phyloP scores from a whole-genome alignment of 2,797 vertebrate genomes.

The Danio kyathit region DNA sequence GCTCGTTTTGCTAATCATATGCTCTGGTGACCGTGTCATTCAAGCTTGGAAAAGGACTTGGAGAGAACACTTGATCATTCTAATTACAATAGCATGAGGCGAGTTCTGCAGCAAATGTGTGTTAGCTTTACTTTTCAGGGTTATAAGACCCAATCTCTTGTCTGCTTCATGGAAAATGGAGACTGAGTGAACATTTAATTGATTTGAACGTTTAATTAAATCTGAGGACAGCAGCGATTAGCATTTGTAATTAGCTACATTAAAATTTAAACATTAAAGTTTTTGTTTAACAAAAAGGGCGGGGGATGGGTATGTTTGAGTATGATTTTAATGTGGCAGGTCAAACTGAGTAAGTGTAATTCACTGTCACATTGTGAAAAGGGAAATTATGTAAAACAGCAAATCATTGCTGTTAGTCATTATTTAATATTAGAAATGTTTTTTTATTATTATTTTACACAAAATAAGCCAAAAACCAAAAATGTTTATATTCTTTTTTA shows the following conservation, averaged over 20 bases:
- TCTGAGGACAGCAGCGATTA: not conserved
- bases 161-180: not conserved
- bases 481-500: too few relatives aligned
- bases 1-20: slow-evolving; percentile 26
- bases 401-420: too few relatives aligned
- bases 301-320: too few relatives aligned
- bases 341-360: too few relatives aligned
- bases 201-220: not conserved
- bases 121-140: not conserved
- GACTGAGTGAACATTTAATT: not conserved
- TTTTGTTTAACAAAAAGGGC: not conserved
- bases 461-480: too few relatives aligned
- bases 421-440: too few relatives aligned
- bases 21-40: slow-evolving; percentile 24
- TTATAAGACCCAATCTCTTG: not conserved
- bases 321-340: too few relatives aligned
- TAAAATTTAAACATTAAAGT: not conserved
- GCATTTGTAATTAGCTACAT: not conserved
- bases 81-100: slow-evolving; percentile 13
- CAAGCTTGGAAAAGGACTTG: slow-evolving; percentile 26
- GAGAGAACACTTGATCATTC: slow-evolving; percentile 14
- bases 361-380: too few relatives aligned
- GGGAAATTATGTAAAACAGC: too few relatives aligned
- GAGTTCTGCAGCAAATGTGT: not conserved
- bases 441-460: too few relatives aligned